Evolutionary conservation across 1,140 invertebrate species (phyloP), one percentile per base, ranked within the genome.

Genomic region (Bombus balteatus): DNA sequence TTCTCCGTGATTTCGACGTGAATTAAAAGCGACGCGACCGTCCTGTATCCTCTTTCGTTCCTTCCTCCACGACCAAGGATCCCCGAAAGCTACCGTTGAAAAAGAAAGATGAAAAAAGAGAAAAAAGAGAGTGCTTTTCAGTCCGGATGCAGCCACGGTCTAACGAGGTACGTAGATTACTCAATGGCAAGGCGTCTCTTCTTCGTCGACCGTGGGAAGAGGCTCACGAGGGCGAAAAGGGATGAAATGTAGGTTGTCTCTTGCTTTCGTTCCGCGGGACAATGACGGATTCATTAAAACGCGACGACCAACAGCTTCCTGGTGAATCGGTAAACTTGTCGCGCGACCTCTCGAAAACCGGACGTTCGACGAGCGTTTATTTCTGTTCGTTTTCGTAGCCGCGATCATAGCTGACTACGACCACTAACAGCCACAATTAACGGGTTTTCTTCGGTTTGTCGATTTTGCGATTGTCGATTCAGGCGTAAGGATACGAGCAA

Each of bases 91-190:
- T 18, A 13, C 6, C 70, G 75, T 12, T 39, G 59, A 22, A 32
- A 47, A 79, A 86, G 32, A 73, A 5, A 43, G 8, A 47, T 1
- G 22, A 13, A 41, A 25, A 32, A 5, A 32, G 72, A 80, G 28
- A 62, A n/a, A 37, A 34, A 80, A 86, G 22, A 77, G 85, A 81
- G 72, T 59, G 79, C 88, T 87, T 89, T 89, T 89, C 85, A 89
- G 88, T 68, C 78, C 79, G 78, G 78, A 85, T 81, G 71, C 73
- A 83, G 76, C 86, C 88, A 89, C 80, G 84, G 86, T 62, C 88
- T 89, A 89, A 89, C 89, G 88, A 89, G 88, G 84, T 87, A 87
- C 88, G 88, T 88, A 89, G 89, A 89, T 89, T 89, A 87, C 88
- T 89, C 88, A 89, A 89, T 84, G 88, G 88, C 88, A 81, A 83